A percentile compares a stretch with the other conserved stretches of the same genome.
These are phyloP conservation scores for Vicugna pacos DNA, from an alignment of 2,113 vertebrate genomes.

Conservation along the genomic window DNA sequence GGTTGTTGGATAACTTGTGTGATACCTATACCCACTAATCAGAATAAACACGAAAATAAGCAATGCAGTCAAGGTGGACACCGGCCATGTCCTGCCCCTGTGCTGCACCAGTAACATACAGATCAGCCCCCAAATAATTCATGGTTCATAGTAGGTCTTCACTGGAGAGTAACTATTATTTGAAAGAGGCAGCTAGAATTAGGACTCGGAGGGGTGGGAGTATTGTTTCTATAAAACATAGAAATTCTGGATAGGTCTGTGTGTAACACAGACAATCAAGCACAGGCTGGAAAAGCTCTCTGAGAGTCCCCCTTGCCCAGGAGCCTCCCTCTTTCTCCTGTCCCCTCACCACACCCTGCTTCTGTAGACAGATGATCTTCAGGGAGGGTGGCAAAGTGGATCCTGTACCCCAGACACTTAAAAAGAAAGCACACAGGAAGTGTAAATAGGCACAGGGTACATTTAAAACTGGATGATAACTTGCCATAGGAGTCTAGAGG, in stretches of 20 bases:
- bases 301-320: not conserved
- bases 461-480: slow-evolving; percentile 22
- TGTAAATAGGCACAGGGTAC: not conserved
- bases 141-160: not conserved
- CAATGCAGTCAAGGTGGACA: not conserved
- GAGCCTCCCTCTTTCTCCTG: not conserved
- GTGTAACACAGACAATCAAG: not conserved
- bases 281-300: not conserved
- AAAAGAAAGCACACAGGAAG: slow-evolving; percentile 31
- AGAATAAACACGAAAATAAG: not conserved
- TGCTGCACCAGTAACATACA: not conserved
- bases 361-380: not conserved
- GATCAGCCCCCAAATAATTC: not conserved
- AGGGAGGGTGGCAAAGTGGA: not conserved
- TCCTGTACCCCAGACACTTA: not conserved
- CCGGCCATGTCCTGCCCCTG: not conserved
- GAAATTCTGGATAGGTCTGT: not conserved
- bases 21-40: not conserved
- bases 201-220: not conserved
- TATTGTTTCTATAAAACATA: not conserved
- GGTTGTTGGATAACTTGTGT: not conserved
- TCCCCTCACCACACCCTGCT: not conserved
- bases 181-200: not conserved
- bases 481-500: not conserved
- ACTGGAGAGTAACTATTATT: not conserved